Evolutionary conservation across 2,888 invertebrate genomes (phyloP), one percentile per base, ranked within the genome.

Genomic region (Papilio elwesi): DNA sequence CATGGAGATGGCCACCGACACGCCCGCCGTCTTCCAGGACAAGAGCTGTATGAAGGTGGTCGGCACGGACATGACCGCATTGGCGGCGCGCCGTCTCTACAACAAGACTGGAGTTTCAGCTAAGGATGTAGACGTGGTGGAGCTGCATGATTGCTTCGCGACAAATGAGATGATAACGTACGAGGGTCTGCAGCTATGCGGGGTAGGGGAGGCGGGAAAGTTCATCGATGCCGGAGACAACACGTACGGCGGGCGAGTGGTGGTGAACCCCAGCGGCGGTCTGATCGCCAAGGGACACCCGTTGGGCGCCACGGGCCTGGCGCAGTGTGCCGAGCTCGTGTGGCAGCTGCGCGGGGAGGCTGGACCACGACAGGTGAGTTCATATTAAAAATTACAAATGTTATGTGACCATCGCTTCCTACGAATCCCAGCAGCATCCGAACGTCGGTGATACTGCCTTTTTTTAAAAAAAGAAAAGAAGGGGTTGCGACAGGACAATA

Each of bases 211-310:
- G 90, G 99, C 98, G 0, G 98, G 97, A 10, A 97, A 97, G 82
- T 95, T 99, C 76, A 96, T 99, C 75, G 99, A 99, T 87, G 95
- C 96, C 8, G 98, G 98, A 0, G 97, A 99, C 85, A 99, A 99
- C 87, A 99, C 99, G 0, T 99, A 99, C 82, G 95, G 99, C 48
- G 99, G 99, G 38, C 97, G 97, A 87, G 98, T 97, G 87, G 99
- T 99, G 5, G 95, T 99, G n/a, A 99, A 99, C 91, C 99, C 99
- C 0, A 99, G 99, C 85, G 99, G 99, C 68, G 99, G 99, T 16
- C 95, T 99, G 62, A 99, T 99, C 77, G 99, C 99, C 0, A 99
- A 99, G 90, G 99, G 99, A 0, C 99, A 99, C 95, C 99, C 99
- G 13, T 93, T 99, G 72, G 99, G 99, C 65, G 99, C 99, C 0